Evolutionary conservation across 2,113 vertebrate genomes (phyloP).

Genomic region (Grantiella picta): DNA sequence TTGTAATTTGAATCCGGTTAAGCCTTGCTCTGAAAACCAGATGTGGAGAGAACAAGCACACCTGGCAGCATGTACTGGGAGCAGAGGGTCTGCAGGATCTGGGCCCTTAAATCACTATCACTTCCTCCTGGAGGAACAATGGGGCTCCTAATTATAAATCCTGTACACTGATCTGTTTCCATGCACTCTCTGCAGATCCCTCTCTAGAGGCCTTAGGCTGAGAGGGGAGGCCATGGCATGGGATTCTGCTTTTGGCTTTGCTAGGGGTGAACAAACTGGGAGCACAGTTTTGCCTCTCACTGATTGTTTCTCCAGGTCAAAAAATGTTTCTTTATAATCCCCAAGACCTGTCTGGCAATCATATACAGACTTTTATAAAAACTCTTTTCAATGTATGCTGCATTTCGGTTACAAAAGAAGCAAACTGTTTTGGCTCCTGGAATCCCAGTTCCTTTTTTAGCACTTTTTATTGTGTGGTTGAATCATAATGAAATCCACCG

Average conservation of each 20-base stretch:
- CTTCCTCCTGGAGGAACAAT: not conserved
- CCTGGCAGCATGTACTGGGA: not conserved
- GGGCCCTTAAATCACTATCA: not conserved
- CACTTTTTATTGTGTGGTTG: not conserved
- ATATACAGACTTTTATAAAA: not conserved
- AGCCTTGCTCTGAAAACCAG: slow-evolving; percentile 13
- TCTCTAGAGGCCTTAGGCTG: not conserved
- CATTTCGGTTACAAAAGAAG: not conserved
- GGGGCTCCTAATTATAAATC: not conserved
- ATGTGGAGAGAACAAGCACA: slow-evolving; percentile 4
- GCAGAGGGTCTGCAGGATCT: not conserved
- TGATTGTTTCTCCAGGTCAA: not conserved
- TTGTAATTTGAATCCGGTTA: not conserved
- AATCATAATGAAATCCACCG: not conserved
- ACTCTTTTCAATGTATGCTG: not conserved
- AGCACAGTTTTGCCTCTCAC: not conserved
- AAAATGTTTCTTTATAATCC: not conserved
- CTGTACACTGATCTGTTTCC: not conserved
- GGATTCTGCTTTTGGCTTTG: not conserved
- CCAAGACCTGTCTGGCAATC: not conserved
- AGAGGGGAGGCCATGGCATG: not conserved
- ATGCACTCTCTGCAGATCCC: not conserved
- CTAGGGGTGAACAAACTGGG: not conserved
- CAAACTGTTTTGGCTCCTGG: not conserved
- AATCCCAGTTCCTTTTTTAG: not conserved